Conservation (phyloP, 35 echinoderm and acorn worm genomes). For the Ophioderma brevispina region DNA sequence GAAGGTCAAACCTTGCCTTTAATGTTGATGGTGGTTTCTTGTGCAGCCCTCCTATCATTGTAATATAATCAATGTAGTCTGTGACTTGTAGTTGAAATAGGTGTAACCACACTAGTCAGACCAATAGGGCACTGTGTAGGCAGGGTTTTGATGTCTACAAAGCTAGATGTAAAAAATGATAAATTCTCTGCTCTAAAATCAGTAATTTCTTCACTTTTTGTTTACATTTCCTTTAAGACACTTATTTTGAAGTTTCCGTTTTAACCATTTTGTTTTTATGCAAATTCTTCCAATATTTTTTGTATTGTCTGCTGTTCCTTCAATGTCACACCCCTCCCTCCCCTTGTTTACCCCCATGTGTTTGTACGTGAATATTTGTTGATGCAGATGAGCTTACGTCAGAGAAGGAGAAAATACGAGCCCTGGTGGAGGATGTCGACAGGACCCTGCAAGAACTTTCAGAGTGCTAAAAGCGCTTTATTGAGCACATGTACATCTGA, state of each 20-base stretch:
- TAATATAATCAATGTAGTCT: constrained; percentile 3
- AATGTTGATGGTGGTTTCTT: constrained; percentile 13
- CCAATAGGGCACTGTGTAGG: background rate
- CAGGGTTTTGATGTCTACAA: background rate
- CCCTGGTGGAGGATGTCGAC: background rate
- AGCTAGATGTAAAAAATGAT: background rate
- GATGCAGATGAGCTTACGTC: background rate
- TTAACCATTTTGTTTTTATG: background rate
- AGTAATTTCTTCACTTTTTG: background rate
- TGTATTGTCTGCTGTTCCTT: background rate
- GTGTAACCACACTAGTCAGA: background rate
- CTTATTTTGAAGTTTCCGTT: background rate
- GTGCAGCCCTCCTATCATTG: background rate
- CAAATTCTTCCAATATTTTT: background rate
- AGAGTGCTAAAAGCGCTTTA: no score
- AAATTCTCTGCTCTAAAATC: background rate
- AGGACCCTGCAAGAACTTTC: background rate
- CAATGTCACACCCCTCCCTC: background rate
- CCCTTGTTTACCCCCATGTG: background rate
- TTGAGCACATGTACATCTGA: no score
- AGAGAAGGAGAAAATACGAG: background rate
- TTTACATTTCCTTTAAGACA: background rate
- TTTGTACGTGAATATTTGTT: background rate
- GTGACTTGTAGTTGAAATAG: constrained; percentile 5
- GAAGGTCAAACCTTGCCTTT: background rate